Base-by-base conservation (phyloP, 1,140 invertebrate genomes). In the Ptiloglossa arizonensis region DNA sequence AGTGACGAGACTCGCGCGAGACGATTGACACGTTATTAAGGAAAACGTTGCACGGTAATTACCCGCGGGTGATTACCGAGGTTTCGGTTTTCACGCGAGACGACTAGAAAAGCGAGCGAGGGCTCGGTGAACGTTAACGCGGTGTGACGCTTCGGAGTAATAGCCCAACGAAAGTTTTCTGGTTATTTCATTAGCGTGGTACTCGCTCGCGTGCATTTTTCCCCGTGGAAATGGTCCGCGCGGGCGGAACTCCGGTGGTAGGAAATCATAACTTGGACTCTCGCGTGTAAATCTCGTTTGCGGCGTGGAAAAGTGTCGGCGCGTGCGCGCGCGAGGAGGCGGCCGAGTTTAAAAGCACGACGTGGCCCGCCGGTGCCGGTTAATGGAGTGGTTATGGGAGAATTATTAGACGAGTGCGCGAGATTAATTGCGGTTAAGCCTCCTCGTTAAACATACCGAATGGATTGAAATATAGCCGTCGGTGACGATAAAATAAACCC, bases 271-370 rank as follows among this genome's bases (percentile, higher is more conserved):
- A 82, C 32, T 83, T 82, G 32, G 63, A 79, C 69, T 35, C 22
- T 68, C 88, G 89, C 90, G 87, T 89, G 87, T 92, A 91, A 92
- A 92, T 92, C 87, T 89, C 82, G 76, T 62, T 71, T 44, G 48
- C 24, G 46, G 62, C 15, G 17, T 13, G 35, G 60, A 88, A 88
- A 87, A 89, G 83, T 87, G 41, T 3, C 41, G 56, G 44, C 44
- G 48, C 46, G 75, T 64, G 48, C 59, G 46, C 8, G 71, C 5
- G 22, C 27, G 2, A 27, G 13, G 54, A 83, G 82, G 86, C 82
- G 77, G 83, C 82, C 13, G 22, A 22, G 63, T 73, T 75, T 60
- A 64, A 76, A 35, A 57, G 63, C 87, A 67, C 80, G 76, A 76
- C 86, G 83, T 68, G 75, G 63, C 35, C 62, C 81, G 76, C 48